A percentile compares a stretch with the other conserved stretches of the same genome.
Evolutionary conservation across 2,888 invertebrate genomes (phyloP).

Genomic region (Argyresthia goedartella): DNA sequence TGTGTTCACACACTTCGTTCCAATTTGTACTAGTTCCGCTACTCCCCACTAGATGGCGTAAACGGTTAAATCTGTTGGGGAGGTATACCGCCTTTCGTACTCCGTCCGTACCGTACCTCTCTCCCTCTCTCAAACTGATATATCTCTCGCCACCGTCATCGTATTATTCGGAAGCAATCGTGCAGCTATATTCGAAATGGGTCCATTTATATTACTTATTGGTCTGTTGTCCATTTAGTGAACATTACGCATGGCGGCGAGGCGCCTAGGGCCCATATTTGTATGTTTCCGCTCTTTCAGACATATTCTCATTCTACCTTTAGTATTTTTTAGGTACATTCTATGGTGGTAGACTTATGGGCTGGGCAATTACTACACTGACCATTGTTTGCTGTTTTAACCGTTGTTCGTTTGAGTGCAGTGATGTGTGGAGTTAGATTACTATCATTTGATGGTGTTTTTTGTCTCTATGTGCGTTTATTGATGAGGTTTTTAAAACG

Average conservation of each 20-base stretch:
- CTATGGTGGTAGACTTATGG: slow-evolving; percentile 20
- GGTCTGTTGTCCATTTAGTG: slow-evolving; percentile 49
- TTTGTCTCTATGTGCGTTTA: no score
- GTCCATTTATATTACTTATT: slow-evolving; percentile 56
- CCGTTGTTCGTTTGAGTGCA: slow-evolving; percentile 28
- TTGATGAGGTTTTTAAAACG: no score
- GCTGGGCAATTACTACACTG: slow-evolving; percentile 20
- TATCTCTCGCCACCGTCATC: slow-evolving; percentile 34
- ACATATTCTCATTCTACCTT: no score
- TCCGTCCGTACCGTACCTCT: not conserved
- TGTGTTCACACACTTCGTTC: not conserved
- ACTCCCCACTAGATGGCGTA: slow-evolving; percentile 33
- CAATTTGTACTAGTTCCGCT: slow-evolving; percentile 16
- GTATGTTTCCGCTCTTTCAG: no score
- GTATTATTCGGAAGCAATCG: slow-evolving; percentile 58
- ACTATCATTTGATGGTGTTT: not conserved
- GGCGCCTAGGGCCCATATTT: no score
- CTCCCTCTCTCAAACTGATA: slow-evolving; percentile 21
- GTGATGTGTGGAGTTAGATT: slow-evolving; percentile 28
- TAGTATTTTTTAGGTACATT: not conserved
- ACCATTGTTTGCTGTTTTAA: slow-evolving; percentile 26
- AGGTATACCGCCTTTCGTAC: not conserved
- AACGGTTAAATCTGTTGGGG: slow-evolving; percentile 5
- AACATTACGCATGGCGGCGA: not conserved
- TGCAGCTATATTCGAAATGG: slow-evolving; percentile 63